These are phyloP conservation scores for Loriculus beryllinus DNA, from an alignment of 2,797 vertebrate species.

Conservation along the genomic window DNA sequence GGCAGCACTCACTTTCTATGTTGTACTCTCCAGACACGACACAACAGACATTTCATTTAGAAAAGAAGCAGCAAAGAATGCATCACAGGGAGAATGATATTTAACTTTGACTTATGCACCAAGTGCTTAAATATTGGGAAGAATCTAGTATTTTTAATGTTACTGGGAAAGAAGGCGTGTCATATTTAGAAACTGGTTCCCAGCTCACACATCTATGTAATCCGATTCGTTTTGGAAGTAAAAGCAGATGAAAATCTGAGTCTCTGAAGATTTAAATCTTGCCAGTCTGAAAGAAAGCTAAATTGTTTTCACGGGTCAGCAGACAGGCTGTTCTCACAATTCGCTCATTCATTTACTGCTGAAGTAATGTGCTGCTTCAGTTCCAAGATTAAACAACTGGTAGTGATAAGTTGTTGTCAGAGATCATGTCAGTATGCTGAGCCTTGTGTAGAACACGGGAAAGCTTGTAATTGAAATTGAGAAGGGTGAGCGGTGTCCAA, in stretches of 20 bases:
- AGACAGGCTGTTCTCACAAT: conserved; percentile 9
- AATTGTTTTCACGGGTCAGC: conserved; percentile 49
- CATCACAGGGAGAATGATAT: background rate
- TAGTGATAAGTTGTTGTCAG: background rate
- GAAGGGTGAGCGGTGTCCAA: background rate
- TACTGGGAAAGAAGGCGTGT: background rate
- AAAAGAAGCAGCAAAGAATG: background rate
- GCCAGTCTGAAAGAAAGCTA: background rate
- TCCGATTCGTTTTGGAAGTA: conserved; percentile 17
- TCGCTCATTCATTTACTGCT: conserved; percentile 25
- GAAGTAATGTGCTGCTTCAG: background rate
- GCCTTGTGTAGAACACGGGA: background rate
- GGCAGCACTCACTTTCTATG: background rate
- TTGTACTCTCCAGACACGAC: background rate
- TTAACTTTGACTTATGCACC: background rate
- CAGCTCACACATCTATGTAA: background rate
- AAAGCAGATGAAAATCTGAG: conserved; percentile 21
- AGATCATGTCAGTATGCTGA: background rate
- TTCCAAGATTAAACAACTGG: conserved; percentile 29
- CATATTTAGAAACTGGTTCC: background rate
- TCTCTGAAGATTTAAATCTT: conserved; percentile 26
- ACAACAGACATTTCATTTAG: background rate
- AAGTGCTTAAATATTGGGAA: background rate
- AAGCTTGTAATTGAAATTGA: background rate
- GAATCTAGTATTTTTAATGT: background rate